Evolutionary conservation across 2,113 vertebrate species (phyloP).

Genomic region (Emydura subglobosa): DNA sequence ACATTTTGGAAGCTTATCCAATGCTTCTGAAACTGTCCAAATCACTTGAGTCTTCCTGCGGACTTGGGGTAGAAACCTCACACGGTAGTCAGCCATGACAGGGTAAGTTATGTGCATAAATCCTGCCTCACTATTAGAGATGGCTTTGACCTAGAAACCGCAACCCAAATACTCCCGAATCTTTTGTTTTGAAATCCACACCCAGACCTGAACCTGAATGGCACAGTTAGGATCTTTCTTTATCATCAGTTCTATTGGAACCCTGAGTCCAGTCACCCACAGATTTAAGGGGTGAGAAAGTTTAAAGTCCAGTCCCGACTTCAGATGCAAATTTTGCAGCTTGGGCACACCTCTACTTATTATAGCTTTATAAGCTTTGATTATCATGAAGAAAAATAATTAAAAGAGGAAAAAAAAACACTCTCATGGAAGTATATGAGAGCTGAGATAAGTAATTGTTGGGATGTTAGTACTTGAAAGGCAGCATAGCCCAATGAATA

Average conservation of each 20-base stretch:
- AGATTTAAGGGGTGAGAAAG: background rate
- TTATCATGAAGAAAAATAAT: background rate
- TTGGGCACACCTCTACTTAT: background rate
- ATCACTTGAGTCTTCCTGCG: background rate
- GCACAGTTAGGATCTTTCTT: accelerated
- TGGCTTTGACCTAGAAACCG: background rate
- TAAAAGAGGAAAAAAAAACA: background rate
- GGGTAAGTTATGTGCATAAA: background rate
- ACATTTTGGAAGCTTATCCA: background rate
- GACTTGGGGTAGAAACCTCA: background rate
- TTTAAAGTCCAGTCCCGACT: background rate
- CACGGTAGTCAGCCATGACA: background rate
- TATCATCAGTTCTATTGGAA: background rate
- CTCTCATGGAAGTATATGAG: background rate
- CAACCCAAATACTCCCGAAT: background rate
- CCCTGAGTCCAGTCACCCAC: background rate
- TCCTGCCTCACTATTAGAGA: background rate
- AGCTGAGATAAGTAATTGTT: background rate
- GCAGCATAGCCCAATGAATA: background rate
- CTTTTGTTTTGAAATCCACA: background rate
- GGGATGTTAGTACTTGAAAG: background rate
- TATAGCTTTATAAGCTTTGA: background rate
- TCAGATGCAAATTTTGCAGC: background rate
- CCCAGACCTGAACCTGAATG: background rate
- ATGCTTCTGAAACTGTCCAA: background rate